phyloP scores from a whole-genome alignment of 2,113 vertebrate species.

The Chlorodrepanis virens region DNA sequence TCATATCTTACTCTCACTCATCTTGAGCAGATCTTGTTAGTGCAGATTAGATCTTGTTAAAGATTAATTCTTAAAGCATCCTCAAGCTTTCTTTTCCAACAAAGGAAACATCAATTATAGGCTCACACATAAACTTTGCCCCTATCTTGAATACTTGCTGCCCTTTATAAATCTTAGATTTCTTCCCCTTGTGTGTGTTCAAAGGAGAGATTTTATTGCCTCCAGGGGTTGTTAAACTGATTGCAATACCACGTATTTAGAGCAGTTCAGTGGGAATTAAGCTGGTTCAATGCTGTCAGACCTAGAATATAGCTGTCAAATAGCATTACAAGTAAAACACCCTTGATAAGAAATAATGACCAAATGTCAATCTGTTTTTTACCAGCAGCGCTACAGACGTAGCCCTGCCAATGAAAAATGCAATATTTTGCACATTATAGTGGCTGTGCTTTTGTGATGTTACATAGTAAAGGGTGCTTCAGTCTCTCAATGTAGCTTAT shows the following conservation, averaged over 20 bases:
- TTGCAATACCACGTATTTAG: slow-evolving; percentile 94
- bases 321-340: slow-evolving; percentile 86
- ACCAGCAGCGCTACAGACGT: slow-evolving; percentile 61
- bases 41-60: slow-evolving; percentile 95
- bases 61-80: slow-evolving; percentile 94
- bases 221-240: slow-evolving; percentile 98
- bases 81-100: slow-evolving; percentile 84
- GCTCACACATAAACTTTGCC: slow-evolving; percentile 93
- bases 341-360: slow-evolving; percentile 93
- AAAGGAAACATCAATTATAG: slow-evolving; percentile 93
- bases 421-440: slow-evolving; percentile 68
- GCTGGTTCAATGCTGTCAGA: slow-evolving; percentile 92
- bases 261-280: slow-evolving; percentile 91
- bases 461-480: slow-evolving; percentile 8
- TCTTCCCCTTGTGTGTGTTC: slow-evolving; percentile 89
- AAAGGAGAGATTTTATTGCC: slow-evolving; percentile 92
- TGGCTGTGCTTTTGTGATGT: slow-evolving; percentile 53
- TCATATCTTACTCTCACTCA: slow-evolving; percentile 79
- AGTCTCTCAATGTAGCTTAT: slow-evolving; percentile 12
- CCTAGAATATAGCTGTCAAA: slow-evolving; percentile 92
- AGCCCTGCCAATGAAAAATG: slow-evolving; percentile 69
- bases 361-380: slow-evolving; percentile 81
- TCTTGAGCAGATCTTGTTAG: slow-evolving; percentile 84
- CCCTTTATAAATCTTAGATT: slow-evolving; percentile 91
- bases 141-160: slow-evolving; percentile 88